phyloP scores from a whole-genome alignment of 2,113 vertebrate genomes.

The Potamarius usumacintae region DNA sequence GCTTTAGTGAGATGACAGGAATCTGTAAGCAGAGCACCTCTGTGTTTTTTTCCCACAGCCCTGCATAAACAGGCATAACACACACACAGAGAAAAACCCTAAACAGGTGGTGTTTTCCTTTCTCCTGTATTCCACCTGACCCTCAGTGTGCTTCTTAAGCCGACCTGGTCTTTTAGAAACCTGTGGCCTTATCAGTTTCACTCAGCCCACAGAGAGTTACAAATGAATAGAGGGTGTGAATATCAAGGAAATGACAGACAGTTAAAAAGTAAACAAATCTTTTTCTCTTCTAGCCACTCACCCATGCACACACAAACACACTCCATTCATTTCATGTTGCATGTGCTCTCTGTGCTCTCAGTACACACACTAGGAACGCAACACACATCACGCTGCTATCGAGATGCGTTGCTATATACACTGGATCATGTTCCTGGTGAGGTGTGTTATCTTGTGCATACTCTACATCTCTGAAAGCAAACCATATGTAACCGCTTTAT shows the following conservation, averaged over 20 bases:
- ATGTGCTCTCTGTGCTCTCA: neutral
- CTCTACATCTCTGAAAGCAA: constrained; percentile 54
- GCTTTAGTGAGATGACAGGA: constrained; percentile 6
- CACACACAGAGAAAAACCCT: neutral
- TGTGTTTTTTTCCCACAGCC: neutral
- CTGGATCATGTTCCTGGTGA: too few relatives aligned
- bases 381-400: constrained; percentile 14
- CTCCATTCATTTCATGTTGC: neutral
- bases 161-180: constrained; percentile 4
- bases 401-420: neutral
- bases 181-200: constrained; percentile 37
- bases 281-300: constrained; percentile 23
- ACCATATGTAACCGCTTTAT: constrained; percentile 14
- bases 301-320: neutral
- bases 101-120: neutral
- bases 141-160: neutral
- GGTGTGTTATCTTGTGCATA: constrained; percentile 59
- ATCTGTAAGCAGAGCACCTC: neutral
- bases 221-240: constrained; percentile 49
- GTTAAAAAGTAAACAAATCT: constrained; percentile 50
- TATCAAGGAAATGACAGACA: constrained; percentile 24
- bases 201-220: constrained; percentile 32
- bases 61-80: constrained; percentile 1
- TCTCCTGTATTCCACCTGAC: neutral
- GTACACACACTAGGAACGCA: neutral